Evolutionary conservation across 1,140 invertebrate species (phyloP), one percentile per base, ranked within the genome.

Genomic region (Bombyx mori): DNA sequence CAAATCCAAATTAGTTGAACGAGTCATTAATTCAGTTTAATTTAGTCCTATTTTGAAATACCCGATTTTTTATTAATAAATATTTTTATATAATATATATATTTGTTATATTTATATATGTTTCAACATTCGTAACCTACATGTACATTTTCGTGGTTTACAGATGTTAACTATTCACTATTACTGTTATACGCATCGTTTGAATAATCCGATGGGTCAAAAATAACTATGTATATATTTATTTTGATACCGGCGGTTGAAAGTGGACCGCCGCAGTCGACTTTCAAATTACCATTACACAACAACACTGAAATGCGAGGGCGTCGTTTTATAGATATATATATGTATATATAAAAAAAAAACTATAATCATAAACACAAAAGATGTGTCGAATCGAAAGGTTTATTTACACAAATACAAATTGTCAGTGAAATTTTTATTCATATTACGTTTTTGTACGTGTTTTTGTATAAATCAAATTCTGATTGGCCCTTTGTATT

Each of bases 1-100:
- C 83, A 86, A 86, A 86, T 86, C 83, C 83, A 86, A 86, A 84
- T 85, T 77, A 72, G 78, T 85, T 82, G 74, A 82, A 82, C 78
- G 69, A 84, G 75, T 86, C 77, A 77, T 60, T 74, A 73, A 73
- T 78, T 2, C 26, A 35, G 26, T 4, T 35, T 35, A 72, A 67
- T 57, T 69, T 77, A 35, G 26, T 35, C 26, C 26, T 35, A 35
- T 35, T 35, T 35, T 35, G 26, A 35, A 35, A 2, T 35, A 35
- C 26, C 26, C 26, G 73, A 69, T 66, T 67, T 55, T 60, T 55
- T 60, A 60, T 52, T 55, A 55, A 52, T 47, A 47, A 10, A 47
- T 47, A 47, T 47, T 10, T 47, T 10, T 35, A 2, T 35, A 35
- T 35, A 35, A 35, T 1, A 35, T 35, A 35, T 35, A 35, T 42